These are phyloP conservation scores for Thermophis baileyi DNA, from an alignment of 2,113 vertebrate genomes.

Conservation along the genomic window DNA sequence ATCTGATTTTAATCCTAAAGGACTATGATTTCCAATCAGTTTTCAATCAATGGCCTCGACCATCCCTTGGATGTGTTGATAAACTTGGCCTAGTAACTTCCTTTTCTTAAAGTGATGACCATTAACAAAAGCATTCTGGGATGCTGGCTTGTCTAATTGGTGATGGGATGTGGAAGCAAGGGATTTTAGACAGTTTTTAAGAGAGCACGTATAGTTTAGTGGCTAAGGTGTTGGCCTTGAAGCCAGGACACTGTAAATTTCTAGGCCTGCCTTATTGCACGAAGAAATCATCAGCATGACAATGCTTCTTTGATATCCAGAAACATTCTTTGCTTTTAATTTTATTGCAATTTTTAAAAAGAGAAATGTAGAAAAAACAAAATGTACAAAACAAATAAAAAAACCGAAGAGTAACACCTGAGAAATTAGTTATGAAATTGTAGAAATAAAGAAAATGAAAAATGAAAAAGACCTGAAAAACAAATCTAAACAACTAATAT, in stretches of 20 bases:
- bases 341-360: neutral
- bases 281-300: neutral
- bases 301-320: neutral
- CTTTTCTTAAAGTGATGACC: neutral
- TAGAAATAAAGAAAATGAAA: neutral
- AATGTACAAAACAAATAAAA: neutral
- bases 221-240: neutral
- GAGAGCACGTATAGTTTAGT: neutral
- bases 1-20: neutral
- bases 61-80: neutral
- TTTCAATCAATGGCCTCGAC: neutral
- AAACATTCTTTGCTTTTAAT: neutral
- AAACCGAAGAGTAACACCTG: neutral
- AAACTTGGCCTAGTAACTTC: neutral
- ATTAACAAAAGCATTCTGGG: neutral
- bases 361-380: neutral
- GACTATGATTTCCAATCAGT: neutral
- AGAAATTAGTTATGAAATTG: neutral
- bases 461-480: neutral
- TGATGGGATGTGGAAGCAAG: neutral
- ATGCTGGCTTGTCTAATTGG: neutral
- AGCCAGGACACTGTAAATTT: neutral
- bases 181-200: neutral
- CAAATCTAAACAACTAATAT: neutral
- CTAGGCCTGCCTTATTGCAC: neutral